These are phyloP conservation scores for Fringilla coelebs DNA, from an alignment of 2,797 vertebrate species.

Conservation along the genomic window DNA sequence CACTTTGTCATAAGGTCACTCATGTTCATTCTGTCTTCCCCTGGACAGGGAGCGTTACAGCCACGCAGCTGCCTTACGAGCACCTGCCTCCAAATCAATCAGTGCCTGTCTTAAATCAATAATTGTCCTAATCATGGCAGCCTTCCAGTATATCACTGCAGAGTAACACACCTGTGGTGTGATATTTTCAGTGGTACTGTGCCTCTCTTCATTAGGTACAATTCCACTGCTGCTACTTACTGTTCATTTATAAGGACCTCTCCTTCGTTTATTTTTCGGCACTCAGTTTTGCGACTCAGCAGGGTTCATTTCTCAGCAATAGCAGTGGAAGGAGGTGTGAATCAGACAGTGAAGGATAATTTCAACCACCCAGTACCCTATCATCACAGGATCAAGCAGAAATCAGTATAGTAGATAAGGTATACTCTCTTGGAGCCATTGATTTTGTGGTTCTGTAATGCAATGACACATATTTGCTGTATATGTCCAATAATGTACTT, in stretches of 20 bases:
- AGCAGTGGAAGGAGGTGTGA: neutral
- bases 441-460: neutral
- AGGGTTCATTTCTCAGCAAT: neutral
- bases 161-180: neutral
- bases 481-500: neutral
- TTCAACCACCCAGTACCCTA: neutral
- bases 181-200: neutral
- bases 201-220: neutral
- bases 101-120: neutral
- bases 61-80: fast-evolving
- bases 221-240: neutral
- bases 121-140: neutral
- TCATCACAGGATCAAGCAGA: neutral
- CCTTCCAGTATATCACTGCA: neutral
- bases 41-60: neutral
- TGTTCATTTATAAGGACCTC: neutral
- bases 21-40: neutral
- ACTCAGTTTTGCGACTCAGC: neutral
- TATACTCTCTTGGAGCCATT: neutral
- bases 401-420: neutral
- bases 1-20: neutral
- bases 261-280: neutral
- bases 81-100: neutral
- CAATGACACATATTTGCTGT: neutral
- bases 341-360: fast-evolving